Evolutionary conservation across 2,888 invertebrate species (phyloP).

Genomic region (Coleophora flavipennella): DNA sequence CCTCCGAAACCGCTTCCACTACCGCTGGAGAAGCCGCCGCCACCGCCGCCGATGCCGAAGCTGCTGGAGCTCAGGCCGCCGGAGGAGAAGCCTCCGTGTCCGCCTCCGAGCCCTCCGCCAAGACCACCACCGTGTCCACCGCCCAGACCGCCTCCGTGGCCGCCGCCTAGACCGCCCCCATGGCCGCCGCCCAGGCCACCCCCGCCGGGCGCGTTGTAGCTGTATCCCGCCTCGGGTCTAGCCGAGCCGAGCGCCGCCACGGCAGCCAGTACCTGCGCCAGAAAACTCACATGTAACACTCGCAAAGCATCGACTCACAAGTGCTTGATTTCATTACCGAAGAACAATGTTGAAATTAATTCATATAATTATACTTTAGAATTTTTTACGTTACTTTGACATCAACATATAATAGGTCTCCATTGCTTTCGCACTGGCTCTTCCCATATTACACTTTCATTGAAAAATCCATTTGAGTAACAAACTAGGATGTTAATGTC

Average conservation of each 20-base stretch:
- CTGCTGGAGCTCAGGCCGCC: conserved; percentile 48
- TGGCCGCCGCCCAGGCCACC: conserved; percentile 36
- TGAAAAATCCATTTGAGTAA: too few species aligned
- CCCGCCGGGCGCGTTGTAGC: conserved; percentile 67
- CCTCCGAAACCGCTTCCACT: conserved; percentile 40
- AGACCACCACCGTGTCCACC: conserved; percentile 32
- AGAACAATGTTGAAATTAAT: conserved; percentile 4
- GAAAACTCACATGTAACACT: conserved; percentile 25
- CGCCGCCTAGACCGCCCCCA: conserved; percentile 32
- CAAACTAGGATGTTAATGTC: too few species aligned
- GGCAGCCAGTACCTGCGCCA: conserved; percentile 64
- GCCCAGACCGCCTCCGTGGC: conserved; percentile 26
- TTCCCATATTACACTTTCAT: not conserved
- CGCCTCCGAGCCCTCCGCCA: conserved; percentile 32
- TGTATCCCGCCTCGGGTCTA: conserved; percentile 75
- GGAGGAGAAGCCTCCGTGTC: conserved; percentile 43
- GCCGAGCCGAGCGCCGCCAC: conserved; percentile 72
- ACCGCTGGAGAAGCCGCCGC: conserved; percentile 17
- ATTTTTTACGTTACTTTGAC: too few species aligned
- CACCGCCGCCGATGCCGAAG: conserved; percentile 29
- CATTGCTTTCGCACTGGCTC: too few species aligned
- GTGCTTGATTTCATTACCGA: conserved; percentile 28
- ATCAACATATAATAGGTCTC: too few species aligned
- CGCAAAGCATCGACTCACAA: conserved; percentile 25
- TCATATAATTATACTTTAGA: too few species aligned